Conservation (phyloP, 2,113 vertebrate species). For the Nesogale talazaci region DNA sequence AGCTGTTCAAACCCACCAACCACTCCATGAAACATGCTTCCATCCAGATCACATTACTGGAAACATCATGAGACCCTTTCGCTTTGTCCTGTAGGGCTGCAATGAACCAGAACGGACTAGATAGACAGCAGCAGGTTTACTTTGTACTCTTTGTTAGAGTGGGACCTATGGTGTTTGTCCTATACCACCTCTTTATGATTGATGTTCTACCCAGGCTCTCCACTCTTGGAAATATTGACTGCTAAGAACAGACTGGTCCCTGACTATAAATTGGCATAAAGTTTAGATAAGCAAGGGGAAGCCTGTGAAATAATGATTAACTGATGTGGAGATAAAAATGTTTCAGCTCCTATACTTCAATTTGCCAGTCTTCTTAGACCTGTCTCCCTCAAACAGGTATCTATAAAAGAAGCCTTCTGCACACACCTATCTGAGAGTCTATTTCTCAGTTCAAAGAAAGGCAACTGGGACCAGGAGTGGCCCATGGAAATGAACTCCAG, state of each 20-base stretch:
- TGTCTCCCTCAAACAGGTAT: background rate
- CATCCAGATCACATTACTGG: background rate
- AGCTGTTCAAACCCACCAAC: background rate
- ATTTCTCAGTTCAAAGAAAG: background rate
- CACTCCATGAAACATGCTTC: background rate
- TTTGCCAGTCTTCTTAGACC: background rate
- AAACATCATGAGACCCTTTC: background rate
- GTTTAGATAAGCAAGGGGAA: background rate
- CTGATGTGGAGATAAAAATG: background rate
- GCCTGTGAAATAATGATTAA: background rate
- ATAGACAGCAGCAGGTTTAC: too few species aligned
- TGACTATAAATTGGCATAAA: background rate
- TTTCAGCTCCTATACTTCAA: background rate
- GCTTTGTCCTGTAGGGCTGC: background rate
- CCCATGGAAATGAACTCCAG: background rate
- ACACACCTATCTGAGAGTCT: background rate
- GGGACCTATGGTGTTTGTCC: too few species aligned
- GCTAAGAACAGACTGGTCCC: background rate
- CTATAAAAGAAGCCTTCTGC: background rate
- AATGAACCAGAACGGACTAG: background rate
- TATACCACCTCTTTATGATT: background rate
- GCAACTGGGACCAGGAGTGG: background rate
- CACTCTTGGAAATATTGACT: background rate
- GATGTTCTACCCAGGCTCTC: background rate
- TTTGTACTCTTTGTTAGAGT: background rate